Percentiles rank a stretch among this genome's conserved stretches.
These are phyloP conservation scores for Saturnia pavonia DNA, from an alignment of 2,888 invertebrate genomes.

Conservation along the genomic window DNA sequence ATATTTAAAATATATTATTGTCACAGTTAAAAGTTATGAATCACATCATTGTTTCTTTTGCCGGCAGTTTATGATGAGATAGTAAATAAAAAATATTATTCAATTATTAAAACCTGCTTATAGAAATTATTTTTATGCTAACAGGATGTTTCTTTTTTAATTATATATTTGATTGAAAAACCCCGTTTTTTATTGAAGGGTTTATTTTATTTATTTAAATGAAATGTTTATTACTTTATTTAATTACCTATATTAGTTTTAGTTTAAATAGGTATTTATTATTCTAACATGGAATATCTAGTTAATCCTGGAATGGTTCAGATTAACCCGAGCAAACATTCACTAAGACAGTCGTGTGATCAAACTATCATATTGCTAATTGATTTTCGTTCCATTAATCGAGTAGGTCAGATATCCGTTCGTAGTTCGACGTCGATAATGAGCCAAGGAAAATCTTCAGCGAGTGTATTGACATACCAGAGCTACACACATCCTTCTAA, in stretches of 20 bases:
- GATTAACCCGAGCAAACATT: not conserved
- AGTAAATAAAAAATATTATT: too few relatives aligned
- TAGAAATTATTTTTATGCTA: too few relatives aligned
- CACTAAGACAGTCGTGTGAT: constrained; percentile 28
- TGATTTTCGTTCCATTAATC: constrained; percentile 16
- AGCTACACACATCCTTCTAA: constrained; percentile 53
- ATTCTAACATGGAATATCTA: not conserved
- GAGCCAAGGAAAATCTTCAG: constrained; percentile 60
- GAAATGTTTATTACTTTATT: not conserved
- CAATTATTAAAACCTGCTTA: too few relatives aligned
- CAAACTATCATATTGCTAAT: constrained; percentile 37
- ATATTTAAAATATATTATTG: too few relatives aligned
- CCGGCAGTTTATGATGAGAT: too few relatives aligned
- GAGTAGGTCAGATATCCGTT: constrained; percentile 37
- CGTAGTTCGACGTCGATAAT: constrained; percentile 59
- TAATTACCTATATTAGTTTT: not conserved
- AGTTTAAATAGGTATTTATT: not conserved
- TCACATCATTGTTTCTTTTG: too few relatives aligned
- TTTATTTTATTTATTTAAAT: too few relatives aligned
- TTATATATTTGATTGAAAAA: too few relatives aligned
- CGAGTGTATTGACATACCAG: constrained; percentile 56
- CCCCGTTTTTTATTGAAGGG: not conserved
- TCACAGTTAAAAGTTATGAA: too few relatives aligned
- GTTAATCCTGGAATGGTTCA: not conserved
- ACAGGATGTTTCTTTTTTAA: too few relatives aligned